Conservation (phyloP, 2,888 invertebrate genomes). For the Lycophotia porphyrea region DNA sequence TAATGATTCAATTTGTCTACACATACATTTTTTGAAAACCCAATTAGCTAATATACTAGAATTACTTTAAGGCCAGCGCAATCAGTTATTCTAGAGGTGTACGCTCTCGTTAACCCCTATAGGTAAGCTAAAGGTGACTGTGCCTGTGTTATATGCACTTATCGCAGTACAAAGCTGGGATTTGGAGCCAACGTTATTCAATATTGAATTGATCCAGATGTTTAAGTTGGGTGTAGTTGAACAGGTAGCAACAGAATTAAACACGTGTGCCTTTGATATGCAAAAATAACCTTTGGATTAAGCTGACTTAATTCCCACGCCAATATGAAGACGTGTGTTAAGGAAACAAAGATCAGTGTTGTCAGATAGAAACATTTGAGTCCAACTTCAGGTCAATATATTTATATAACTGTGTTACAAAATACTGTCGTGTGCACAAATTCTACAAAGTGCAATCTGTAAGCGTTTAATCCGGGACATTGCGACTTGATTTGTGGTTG, state of each 20-base stretch:
- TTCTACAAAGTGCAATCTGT: constrained; percentile 69
- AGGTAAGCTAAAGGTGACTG: constrained; percentile 34
- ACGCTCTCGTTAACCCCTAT: constrained; percentile 34
- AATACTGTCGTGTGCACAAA: constrained; percentile 42
- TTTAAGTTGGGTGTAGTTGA: neutral
- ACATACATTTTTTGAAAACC: constrained; percentile 34
- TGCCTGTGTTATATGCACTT: constrained; percentile 2
- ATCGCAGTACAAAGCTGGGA: constrained; percentile 5
- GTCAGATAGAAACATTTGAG: neutral
- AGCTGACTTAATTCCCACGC: constrained; percentile 4
- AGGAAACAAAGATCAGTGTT: constrained; percentile 8
- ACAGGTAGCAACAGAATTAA: constrained; percentile 10
- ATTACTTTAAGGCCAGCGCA: constrained; percentile 19
- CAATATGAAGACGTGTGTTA: neutral
- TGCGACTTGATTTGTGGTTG: constrained; percentile 80
- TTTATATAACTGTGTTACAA: constrained; percentile 26
- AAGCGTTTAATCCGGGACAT: constrained; percentile 73
- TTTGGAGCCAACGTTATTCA: constrained; percentile 4
- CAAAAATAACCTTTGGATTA: constrained; percentile 15
- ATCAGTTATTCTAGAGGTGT: constrained; percentile 32
- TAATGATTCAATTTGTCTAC: constrained; percentile 53
- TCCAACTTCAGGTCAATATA: constrained; percentile 23
- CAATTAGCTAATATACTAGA: constrained; percentile 36
- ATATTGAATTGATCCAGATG: neutral
- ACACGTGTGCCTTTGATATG: constrained; percentile 1